Evolutionary conservation across 1,140 invertebrate species (phyloP).

Genomic region (Apis laboriosa): DNA sequence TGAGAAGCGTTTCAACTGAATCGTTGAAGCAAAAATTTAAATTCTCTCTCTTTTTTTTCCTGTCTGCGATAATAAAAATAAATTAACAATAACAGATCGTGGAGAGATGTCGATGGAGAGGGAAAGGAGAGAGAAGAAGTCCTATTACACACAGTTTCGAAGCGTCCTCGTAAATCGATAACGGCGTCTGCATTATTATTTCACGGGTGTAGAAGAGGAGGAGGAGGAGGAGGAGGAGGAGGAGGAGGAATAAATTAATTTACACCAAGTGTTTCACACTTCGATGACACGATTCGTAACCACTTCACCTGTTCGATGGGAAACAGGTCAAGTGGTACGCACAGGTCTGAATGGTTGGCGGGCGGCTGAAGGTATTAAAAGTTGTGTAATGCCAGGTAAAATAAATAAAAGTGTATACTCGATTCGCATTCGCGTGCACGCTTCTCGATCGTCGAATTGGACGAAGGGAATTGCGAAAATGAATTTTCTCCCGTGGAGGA

Average conservation of each 20-base stretch:
- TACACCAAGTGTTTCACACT: conserved; percentile 22
- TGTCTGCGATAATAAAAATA: too few species aligned
- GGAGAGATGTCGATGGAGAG: background rate
- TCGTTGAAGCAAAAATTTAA: too few species aligned
- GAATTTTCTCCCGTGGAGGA: too few species aligned
- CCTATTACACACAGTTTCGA: background rate
- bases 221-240: too few species aligned
- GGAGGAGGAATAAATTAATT: conserved; percentile 19
- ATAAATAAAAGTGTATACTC: conserved; percentile 1
- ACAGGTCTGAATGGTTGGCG: background rate
- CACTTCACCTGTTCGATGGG: conserved; percentile 1
- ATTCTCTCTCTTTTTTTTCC: background rate
- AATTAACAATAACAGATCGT: background rate
- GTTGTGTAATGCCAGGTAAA: background rate
- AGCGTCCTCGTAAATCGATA: conserved; percentile 10
- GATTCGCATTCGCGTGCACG: background rate
- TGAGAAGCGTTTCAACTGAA: too few species aligned
- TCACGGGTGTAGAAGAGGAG: background rate
- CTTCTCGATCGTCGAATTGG: too few species aligned
- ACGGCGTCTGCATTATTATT: conserved; percentile 1
- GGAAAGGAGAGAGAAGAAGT: background rate
- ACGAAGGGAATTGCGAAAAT: too few species aligned
- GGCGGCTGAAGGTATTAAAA: background rate
- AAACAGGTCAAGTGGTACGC: conserved; percentile 24
- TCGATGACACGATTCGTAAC: conserved; percentile 7